Percentiles rank a stretch among this genome's conserved stretches.
These are phyloP conservation scores for Hesperia comma DNA, from an alignment of 2,888 invertebrate species.

Conservation along the genomic window DNA sequence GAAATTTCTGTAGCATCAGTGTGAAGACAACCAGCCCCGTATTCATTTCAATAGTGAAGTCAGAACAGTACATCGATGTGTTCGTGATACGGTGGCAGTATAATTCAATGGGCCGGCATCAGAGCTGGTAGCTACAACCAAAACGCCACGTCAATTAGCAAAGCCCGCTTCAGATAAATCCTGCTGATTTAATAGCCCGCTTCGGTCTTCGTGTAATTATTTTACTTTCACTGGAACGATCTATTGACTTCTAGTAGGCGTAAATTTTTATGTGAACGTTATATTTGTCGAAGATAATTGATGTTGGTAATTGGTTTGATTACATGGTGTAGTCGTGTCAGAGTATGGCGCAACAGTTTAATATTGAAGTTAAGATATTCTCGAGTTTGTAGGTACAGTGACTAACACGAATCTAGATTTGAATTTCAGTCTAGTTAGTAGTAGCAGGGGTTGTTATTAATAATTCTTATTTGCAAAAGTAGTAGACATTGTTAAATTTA, in stretches of 20 bases:
- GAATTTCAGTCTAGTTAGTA: too few relatives aligned
- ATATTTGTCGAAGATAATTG: neutral
- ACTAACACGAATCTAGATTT: too few relatives aligned
- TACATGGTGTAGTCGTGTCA: too few relatives aligned
- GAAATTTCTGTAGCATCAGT: too few relatives aligned
- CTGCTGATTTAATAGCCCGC: constrained; percentile 32
- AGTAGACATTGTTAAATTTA: too few relatives aligned
- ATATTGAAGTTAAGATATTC: too few relatives aligned
- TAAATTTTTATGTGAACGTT: neutral
- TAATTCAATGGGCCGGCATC: constrained; percentile 14
- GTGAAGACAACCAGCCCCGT: neutral
- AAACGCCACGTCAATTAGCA: constrained; percentile 35
- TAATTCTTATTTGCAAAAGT: too few relatives aligned
- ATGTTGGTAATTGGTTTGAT: neutral
- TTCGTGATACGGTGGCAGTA: constrained; percentile 15
- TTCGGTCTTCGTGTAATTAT: constrained; percentile 23
- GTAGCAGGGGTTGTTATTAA: too few relatives aligned
- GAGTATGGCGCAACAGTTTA: too few relatives aligned
- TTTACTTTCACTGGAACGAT: constrained; percentile 30
- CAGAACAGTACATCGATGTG: constrained; percentile 10
- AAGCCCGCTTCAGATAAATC: constrained; percentile 31
- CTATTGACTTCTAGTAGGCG: neutral
- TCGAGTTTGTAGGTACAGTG: too few relatives aligned
- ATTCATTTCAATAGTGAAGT: constrained; percentile 8
- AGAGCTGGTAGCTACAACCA: constrained; percentile 15